phyloP scores from a whole-genome alignment of 2,797 vertebrate species.

The Decapterus maruadsi region DNA sequence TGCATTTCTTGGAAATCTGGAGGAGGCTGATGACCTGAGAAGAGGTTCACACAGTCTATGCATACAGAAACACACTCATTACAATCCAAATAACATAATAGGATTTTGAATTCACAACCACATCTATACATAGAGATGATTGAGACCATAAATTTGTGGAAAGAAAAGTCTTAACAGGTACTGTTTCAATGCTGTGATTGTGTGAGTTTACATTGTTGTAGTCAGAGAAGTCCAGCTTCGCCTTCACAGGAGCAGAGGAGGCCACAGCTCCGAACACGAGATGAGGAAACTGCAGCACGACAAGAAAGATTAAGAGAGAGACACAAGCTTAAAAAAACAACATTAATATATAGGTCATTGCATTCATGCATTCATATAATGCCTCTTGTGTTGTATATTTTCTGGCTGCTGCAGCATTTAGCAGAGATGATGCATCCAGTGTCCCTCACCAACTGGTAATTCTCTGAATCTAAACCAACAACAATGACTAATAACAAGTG shows the following conservation, averaged over 20 bases:
- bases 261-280: constrained; percentile 89
- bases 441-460: too few species aligned
- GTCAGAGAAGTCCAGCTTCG: constrained; percentile 87
- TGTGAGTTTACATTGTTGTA: constrained; percentile 85
- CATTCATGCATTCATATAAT: neutral
- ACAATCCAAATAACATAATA: neutral
- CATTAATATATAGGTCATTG: neutral
- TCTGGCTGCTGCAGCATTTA: neutral
- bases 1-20: neutral
- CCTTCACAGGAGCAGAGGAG: constrained; percentile 90
- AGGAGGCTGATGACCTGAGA: neutral
- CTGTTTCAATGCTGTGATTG: neutral
- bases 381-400: neutral
- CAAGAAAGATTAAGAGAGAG: neutral
- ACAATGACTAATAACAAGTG: too few species aligned
- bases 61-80: neutral
- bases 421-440: too few species aligned
- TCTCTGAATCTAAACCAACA: too few species aligned
- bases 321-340: neutral
- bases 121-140: neutral
- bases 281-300: constrained; percentile 86
- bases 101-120: neutral
- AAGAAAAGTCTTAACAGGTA: too few species aligned
- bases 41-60: neutral
- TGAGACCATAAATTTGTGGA: too few species aligned